phyloP scores from a whole-genome alignment of 2,113 vertebrate species.

The Crotalus viridis region DNA sequence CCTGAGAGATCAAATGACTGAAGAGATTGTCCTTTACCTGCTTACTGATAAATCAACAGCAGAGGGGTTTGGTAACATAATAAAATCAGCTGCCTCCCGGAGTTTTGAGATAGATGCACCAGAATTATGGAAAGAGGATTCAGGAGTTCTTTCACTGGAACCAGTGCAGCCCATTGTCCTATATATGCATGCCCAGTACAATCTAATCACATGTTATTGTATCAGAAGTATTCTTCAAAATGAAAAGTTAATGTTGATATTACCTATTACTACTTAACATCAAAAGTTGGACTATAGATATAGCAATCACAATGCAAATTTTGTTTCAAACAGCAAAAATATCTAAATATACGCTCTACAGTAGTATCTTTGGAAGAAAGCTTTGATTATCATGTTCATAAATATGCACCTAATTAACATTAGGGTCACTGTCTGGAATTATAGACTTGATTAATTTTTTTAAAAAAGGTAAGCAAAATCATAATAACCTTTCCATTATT shows the following conservation, averaged over 20 bases:
- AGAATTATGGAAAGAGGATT: background rate
- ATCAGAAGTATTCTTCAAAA: background rate
- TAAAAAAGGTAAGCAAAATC: background rate
- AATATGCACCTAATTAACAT: background rate
- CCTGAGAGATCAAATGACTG: background rate
- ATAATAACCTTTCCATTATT: background rate
- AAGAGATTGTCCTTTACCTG: background rate
- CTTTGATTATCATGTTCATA: background rate
- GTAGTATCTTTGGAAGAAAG: background rate
- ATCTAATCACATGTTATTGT: background rate
- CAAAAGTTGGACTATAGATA: background rate
- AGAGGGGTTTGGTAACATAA: background rate
- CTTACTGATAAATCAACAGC: background rate
- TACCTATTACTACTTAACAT: background rate
- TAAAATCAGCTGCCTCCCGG: background rate
- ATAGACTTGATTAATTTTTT: background rate
- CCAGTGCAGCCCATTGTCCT: background rate
- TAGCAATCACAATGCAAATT: background rate
- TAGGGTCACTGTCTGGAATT: background rate
- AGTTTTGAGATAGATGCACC: background rate
- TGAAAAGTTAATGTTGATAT: background rate
- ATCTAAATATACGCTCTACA: background rate
- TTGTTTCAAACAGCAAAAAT: background rate
- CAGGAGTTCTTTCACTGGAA: background rate
- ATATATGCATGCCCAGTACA: background rate